Evolutionary conservation across 2,797 vertebrate genomes (phyloP).

Genomic region (Cossypha dichroa): DNA sequence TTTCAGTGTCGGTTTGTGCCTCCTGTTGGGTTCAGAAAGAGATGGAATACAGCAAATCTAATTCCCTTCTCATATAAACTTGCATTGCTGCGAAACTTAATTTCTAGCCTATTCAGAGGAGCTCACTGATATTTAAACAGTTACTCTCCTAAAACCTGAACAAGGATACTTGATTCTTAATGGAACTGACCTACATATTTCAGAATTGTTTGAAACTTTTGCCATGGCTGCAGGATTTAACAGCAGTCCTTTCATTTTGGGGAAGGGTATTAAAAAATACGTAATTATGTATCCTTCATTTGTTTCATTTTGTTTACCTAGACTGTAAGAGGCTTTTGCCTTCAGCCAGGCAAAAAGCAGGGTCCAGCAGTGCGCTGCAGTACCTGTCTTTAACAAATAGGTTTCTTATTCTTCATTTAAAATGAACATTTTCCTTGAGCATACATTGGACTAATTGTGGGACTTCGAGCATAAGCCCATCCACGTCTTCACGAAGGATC

Average conservation of each 20-base stretch:
- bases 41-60: conserved; percentile 81
- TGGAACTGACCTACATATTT: conserved; percentile 81
- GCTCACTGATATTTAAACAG: conserved; percentile 79
- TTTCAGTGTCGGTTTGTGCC: conserved; percentile 82
- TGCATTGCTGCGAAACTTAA: conserved; percentile 79
- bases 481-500: conserved; percentile 77
- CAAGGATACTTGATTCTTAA: conserved; percentile 79
- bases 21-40: conserved; percentile 82
- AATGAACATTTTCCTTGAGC: conserved; percentile 67
- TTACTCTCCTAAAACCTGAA: conserved; percentile 79
- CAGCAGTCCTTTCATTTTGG: conserved; percentile 70
- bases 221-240: conserved; percentile 87
- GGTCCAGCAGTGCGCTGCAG: conserved; percentile 74
- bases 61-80: conserved; percentile 80
- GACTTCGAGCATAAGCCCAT: conserved; percentile 73
- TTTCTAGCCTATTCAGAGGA: conserved; percentile 80
- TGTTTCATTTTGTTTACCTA: conserved; percentile 76
- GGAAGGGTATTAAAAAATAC: conserved; percentile 70
- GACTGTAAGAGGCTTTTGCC: conserved; percentile 83
- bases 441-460: conserved; percentile 77
- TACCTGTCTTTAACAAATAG: conserved; percentile 76
- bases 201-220: conserved; percentile 88
- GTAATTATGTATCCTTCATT: conserved; percentile 73
- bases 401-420: conserved; percentile 73
- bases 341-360: conserved; percentile 80